phyloP scores from a whole-genome alignment of 2,797 vertebrate genomes.

The Eupleurogrammus muticus region DNA sequence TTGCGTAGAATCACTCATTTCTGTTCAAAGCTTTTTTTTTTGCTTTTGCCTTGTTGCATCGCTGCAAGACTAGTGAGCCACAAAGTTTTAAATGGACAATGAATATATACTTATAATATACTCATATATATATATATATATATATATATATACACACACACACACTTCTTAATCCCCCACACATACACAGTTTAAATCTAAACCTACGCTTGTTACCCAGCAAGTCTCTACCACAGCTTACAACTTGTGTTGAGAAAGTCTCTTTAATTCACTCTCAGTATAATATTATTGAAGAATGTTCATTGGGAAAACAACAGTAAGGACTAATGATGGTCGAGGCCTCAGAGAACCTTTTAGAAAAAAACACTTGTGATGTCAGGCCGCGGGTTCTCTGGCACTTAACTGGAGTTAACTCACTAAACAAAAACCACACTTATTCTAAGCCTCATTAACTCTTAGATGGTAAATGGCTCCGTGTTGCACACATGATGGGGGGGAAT shows the following conservation, averaged over 20 bases:
- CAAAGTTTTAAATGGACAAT: too few relatives aligned
- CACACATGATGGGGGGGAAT: slow-evolving; percentile 12
- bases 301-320: background rate
- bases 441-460: slow-evolving; percentile 62
- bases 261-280: background rate
- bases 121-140: too few relatives aligned
- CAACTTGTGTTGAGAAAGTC: background rate
- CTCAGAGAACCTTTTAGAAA: slow-evolving; percentile 8
- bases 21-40: too few relatives aligned
- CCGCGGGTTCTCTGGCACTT: slow-evolving; percentile 26
- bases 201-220: slow-evolving; percentile 14
- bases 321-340: slow-evolving; percentile 10
- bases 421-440: slow-evolving; percentile 53
- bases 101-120: too few relatives aligned
- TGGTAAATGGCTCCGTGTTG: slow-evolving; percentile 35
- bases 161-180: too few relatives aligned
- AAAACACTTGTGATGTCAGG: slow-evolving; percentile 27
- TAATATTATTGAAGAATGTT: background rate
- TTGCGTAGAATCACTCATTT: too few relatives aligned
- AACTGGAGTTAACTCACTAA: slow-evolving; percentile 59
- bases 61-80: too few relatives aligned
- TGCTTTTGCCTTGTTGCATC: too few relatives aligned
- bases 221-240: slow-evolving; percentile 13
- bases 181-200: background rate
- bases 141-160: too few relatives aligned